phyloP scores from a whole-genome alignment of 2,888 invertebrate genomes.

The Eilema depressum region DNA sequence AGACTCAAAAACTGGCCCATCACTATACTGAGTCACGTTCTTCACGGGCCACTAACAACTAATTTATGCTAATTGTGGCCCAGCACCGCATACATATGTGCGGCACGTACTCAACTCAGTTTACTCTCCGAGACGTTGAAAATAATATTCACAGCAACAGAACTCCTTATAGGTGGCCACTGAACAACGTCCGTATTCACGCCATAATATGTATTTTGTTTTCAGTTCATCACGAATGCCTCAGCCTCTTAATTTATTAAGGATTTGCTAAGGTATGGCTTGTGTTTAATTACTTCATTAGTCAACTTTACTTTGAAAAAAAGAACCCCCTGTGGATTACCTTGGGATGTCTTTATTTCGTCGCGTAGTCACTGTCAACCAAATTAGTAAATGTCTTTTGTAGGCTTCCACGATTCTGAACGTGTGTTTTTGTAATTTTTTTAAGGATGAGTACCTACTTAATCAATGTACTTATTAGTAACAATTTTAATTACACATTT shows the following conservation, averaged over 20 bases:
- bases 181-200: conserved; percentile 26
- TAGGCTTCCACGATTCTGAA: not conserved
- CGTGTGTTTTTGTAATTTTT: too few species aligned
- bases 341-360: not conserved
- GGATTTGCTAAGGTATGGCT: conserved; percentile 5
- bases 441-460: too few species aligned
- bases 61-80: conserved; percentile 81
- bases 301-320: not conserved
- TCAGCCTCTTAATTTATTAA: not conserved
- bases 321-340: not conserved
- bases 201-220: conserved; percentile 28
- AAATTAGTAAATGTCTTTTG: not conserved
- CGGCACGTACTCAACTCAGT: conserved; percentile 74
- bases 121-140: conserved; percentile 58
- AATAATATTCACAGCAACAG: conserved; percentile 52
- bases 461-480: too few species aligned
- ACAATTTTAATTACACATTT: not conserved
- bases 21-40: conserved; percentile 75
- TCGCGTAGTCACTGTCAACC: not conserved
- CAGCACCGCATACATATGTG: conserved; percentile 73
- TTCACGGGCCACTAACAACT: conserved; percentile 83
- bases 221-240: conserved; percentile 8
- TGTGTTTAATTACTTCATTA: not conserved
- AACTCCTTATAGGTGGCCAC: conserved; percentile 46
- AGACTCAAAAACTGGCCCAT: conserved; percentile 47